Evolutionary conservation across 2,797 vertebrate species (phyloP).

Genomic region (Thripadectes ignobilis): DNA sequence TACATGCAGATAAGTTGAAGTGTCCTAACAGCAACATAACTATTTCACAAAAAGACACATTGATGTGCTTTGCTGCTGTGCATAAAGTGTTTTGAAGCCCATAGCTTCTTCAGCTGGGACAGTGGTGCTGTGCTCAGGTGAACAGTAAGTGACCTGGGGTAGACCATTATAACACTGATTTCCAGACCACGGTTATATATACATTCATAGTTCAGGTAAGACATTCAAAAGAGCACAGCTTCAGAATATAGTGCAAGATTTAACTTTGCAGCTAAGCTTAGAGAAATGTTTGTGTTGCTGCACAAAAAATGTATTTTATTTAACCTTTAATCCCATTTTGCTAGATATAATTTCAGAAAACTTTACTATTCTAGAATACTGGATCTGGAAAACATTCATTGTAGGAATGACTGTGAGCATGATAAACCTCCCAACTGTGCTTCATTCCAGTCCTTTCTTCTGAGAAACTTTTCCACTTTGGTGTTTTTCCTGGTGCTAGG

Average conservation of each 20-base stretch:
- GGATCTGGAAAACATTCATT: not conserved
- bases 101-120: not conserved
- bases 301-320: slow-evolving; percentile 19
- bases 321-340: slow-evolving; percentile 29
- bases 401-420: not conserved
- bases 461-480: not conserved
- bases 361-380: not conserved
- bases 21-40: accelerated
- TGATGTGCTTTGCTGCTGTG: not conserved
- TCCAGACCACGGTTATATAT: not conserved
- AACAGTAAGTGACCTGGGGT: not conserved
- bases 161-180: not conserved
- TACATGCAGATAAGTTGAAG: not conserved
- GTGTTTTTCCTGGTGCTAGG: not conserved
- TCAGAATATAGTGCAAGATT: not conserved
- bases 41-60: not conserved
- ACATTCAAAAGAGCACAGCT: not conserved
- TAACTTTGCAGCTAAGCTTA: not conserved
- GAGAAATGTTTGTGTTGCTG: not conserved
- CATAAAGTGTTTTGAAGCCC: not conserved
- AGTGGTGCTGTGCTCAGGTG: not conserved
- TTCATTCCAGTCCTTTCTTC: not conserved
- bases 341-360: slow-evolving; percentile 12
- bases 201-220: not conserved
- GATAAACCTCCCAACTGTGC: not conserved